phyloP scores from a whole-genome alignment of 2,113 vertebrate genomes.

The Terrapene triunguis region DNA sequence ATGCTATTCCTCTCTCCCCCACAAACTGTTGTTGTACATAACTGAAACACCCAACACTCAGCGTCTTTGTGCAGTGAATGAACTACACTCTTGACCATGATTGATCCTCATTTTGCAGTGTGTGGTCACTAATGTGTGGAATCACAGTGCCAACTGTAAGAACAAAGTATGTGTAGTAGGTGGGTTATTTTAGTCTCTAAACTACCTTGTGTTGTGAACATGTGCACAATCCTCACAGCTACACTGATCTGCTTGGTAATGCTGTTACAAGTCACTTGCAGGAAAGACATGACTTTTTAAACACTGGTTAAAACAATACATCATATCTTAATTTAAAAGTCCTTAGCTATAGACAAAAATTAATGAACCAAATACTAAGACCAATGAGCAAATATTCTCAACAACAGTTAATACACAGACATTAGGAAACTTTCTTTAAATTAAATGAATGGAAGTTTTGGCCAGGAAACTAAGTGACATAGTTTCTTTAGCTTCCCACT shows the following conservation, averaged over 20 bases:
- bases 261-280: background rate
- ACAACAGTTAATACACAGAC: background rate
- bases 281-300: background rate
- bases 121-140: background rate
- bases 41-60: background rate
- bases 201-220: background rate
- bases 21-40: background rate
- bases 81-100: background rate
- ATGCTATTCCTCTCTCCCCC: background rate
- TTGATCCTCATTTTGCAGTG: background rate
- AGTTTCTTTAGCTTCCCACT: background rate
- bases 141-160: background rate
- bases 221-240: background rate
- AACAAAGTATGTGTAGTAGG: background rate
- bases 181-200: background rate
- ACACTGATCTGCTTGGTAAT: background rate
- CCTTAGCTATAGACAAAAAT: background rate
- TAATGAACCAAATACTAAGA: background rate
- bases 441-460: conserved; percentile 18
- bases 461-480: conserved; percentile 8
- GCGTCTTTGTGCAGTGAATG: background rate
- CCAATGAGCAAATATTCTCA: background rate
- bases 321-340: background rate
- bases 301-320: background rate
- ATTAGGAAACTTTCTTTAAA: background rate